Percentiles rank a stretch among this genome's conserved stretches.
Evolutionary conservation across 2,113 vertebrate genomes (phyloP).

Genomic region (Strigops habroptila): DNA sequence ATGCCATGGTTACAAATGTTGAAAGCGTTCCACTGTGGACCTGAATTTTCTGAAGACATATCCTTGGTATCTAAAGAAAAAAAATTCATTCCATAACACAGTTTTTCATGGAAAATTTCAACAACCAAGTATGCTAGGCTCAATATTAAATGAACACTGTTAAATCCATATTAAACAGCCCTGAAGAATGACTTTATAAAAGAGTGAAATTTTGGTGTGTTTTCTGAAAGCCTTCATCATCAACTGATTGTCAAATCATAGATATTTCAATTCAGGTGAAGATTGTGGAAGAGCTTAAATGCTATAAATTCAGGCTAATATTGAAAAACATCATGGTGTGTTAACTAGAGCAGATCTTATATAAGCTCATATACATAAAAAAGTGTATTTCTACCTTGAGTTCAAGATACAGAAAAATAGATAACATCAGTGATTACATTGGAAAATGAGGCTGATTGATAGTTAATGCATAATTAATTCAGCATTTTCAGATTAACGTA

Average conservation of each 20-base stretch:
- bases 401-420: not conserved
- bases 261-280: not conserved
- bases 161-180: not conserved
- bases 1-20: not conserved
- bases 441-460: not conserved
- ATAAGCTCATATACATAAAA: not conserved
- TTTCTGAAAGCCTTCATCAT: not conserved
- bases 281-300: not conserved
- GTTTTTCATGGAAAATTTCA: not conserved
- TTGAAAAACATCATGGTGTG: accelerated
- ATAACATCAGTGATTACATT: not conserved
- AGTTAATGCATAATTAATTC: not conserved
- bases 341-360: not conserved
- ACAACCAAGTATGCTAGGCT: not conserved
- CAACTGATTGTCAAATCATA: not conserved
- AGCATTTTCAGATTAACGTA: not conserved
- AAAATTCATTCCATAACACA: not conserved
- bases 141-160: not conserved
- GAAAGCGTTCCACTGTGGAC: not conserved
- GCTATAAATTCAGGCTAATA: not conserved
- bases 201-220: not conserved
- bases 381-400: not conserved
- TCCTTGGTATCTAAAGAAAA: not conserved
- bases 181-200: not conserved
- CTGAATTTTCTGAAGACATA: not conserved